Percentiles rank a stretch among this genome's conserved stretches.
Conservation (phyloP, 2,113 vertebrate species). For the Ameiurus melas region DNA sequence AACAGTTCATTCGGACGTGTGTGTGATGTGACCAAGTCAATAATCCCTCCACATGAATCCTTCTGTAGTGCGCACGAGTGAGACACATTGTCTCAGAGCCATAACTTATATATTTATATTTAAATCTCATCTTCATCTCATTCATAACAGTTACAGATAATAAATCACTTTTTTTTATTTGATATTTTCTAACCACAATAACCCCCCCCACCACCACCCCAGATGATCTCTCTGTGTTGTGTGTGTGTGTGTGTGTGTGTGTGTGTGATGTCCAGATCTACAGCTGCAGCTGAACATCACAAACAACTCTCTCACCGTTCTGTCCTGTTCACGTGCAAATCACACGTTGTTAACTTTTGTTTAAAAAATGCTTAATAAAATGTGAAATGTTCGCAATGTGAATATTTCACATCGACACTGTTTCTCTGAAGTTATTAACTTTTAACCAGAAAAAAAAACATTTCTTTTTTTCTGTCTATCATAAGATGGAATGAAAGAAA, state of each 20-base stretch:
- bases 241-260: background rate
- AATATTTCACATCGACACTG: background rate
- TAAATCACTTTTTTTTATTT: background rate
- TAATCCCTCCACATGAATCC: background rate
- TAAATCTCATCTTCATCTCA: background rate
- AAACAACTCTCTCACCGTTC: background rate
- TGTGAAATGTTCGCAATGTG: background rate
- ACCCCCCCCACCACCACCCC: background rate
- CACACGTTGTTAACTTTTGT: background rate
- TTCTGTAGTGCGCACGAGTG: background rate
- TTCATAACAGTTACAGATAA: background rate
- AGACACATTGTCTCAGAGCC: background rate
- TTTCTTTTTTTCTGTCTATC: background rate
- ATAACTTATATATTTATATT: background rate
- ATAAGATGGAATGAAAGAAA: background rate
- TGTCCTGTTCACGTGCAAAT: background rate
- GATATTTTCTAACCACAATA: background rate
- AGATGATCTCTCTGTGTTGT: background rate
- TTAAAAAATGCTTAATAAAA: background rate
- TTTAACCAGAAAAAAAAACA: background rate
- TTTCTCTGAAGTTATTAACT: background rate
- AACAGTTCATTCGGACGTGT: background rate
- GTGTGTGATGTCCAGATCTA: background rate
- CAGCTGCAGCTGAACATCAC: slow-evolving; percentile 14
- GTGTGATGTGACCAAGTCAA: background rate